phyloP scores from a whole-genome alignment of 2,113 vertebrate genomes.

The Corythornis madagascariensis region DNA sequence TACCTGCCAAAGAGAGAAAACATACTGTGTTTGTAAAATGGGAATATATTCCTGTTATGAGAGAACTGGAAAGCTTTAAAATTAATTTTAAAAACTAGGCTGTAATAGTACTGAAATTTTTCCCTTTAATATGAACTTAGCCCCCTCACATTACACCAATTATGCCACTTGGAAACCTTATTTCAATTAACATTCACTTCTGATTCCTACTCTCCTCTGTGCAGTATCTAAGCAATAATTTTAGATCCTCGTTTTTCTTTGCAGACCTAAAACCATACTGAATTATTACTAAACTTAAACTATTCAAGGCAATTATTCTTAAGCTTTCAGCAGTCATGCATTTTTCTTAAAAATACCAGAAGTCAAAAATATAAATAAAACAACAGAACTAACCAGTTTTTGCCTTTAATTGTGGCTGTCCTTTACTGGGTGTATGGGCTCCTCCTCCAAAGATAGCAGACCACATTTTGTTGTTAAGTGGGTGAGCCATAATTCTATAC shows the following conservation, averaged over 20 bases:
- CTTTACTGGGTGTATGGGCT: conserved; percentile 75
- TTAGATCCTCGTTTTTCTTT: neutral
- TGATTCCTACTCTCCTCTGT: neutral
- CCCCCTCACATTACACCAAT: neutral
- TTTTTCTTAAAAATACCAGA: neutral
- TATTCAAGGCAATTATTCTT: neutral
- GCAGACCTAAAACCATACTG: neutral
- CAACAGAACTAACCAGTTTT: conserved; percentile 78
- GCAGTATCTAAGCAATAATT: neutral
- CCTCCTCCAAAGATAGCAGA: conserved; percentile 93
- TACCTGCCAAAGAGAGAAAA: conserved; percentile 86
- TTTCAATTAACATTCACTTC: neutral
- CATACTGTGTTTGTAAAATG: conserved; percentile 72
- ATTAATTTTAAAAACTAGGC: neutral
- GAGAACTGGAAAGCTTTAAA: conserved; percentile 11
- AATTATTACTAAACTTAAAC: neutral
- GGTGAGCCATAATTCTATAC: conserved; percentile 90
- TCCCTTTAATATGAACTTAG: neutral
- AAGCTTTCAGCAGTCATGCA: neutral
- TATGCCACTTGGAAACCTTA: neutral
- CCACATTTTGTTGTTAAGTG: conserved; percentile 94
- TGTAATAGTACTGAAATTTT: neutral
- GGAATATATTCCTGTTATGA: conserved; percentile 26
- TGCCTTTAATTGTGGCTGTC: conserved; percentile 70
- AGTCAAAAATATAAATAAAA: neutral